These are phyloP conservation scores for Tetragonula clypearis DNA, from an alignment of 1,140 invertebrate species.

Conservation along the genomic window DNA sequence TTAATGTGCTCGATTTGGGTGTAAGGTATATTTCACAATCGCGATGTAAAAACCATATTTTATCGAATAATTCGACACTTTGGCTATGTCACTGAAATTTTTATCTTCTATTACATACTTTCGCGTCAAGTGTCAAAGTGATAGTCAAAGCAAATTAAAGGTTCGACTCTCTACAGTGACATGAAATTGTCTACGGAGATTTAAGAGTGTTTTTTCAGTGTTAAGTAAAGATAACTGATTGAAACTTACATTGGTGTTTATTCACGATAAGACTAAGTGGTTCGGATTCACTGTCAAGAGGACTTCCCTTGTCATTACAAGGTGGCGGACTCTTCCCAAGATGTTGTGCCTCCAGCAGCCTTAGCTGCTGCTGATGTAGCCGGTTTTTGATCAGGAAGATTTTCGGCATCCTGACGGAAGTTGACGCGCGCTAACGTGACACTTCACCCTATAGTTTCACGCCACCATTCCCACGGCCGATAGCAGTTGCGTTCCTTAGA, in stretches of 20 bases:
- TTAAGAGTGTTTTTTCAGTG: background rate
- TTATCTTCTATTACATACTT: too few relatives aligned
- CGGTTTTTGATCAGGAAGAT: slow-evolving; percentile 94
- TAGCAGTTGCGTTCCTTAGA: slow-evolving; percentile 11
- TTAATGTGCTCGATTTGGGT: background rate
- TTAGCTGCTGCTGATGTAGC: slow-evolving; percentile 92
- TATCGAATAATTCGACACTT: too few relatives aligned
- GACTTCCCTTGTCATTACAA: slow-evolving; percentile 76
- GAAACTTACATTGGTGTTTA: slow-evolving; percentile 80
- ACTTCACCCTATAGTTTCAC: slow-evolving; percentile 41
- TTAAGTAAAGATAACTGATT: background rate
- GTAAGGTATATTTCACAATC: background rate
- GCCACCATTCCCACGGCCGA: slow-evolving; percentile 44
- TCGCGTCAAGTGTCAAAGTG: too few relatives aligned
- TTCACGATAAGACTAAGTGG: slow-evolving; percentile 81
- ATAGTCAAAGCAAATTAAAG: background rate
- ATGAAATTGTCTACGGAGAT: background rate
- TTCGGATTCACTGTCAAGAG: slow-evolving; percentile 72
- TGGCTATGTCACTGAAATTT: too few relatives aligned
- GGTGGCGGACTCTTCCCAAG: slow-evolving; percentile 76
- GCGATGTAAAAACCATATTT: too few relatives aligned
- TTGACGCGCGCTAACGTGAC: slow-evolving; percentile 43
- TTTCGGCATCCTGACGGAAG: slow-evolving; percentile 88
- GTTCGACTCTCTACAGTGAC: too few relatives aligned
- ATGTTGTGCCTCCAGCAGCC: slow-evolving; percentile 90